These are phyloP conservation scores for Eledone cirrhosa DNA, from an alignment of 2,888 invertebrate genomes.

Conservation along the genomic window DNA sequence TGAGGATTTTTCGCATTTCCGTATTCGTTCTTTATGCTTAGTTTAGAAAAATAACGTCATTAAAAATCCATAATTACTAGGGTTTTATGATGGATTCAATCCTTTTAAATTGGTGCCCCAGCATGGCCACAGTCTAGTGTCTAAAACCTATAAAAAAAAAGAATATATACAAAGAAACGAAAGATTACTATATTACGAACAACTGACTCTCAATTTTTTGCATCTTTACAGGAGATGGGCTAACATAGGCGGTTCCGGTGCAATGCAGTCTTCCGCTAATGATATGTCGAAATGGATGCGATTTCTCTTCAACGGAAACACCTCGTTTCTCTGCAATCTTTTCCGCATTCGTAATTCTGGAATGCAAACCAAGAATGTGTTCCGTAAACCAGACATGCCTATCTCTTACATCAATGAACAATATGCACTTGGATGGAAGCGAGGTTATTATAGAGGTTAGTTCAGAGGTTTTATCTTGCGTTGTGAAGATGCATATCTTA, in stretches of 20 bases:
- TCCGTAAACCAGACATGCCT: slow-evolving; percentile 48
- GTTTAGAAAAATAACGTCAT: too few species aligned
- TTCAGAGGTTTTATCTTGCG: neutral
- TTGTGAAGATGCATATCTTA: too few species aligned
- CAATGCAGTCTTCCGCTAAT: slow-evolving; percentile 53
- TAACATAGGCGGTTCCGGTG: slow-evolving; percentile 56
- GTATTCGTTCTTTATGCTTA: too few species aligned
- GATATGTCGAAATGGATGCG: slow-evolving; percentile 63
- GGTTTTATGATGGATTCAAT: too few species aligned
- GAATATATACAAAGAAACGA: too few species aligned
- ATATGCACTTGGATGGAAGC: slow-evolving; percentile 60
- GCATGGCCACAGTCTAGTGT: too few species aligned
- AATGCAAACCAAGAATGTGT: slow-evolving; percentile 33
- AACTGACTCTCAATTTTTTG: too few species aligned
- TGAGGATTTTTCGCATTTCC: too few species aligned
- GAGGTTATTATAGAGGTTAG: slow-evolving; percentile 61
- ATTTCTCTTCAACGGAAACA: slow-evolving; percentile 47
- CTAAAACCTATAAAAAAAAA: too few species aligned
- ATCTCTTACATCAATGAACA: slow-evolving; percentile 43
- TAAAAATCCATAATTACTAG: too few species aligned
- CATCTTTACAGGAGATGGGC: slow-evolving; percentile 48
- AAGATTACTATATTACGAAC: too few species aligned
- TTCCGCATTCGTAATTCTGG: slow-evolving; percentile 43
- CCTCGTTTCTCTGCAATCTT: slow-evolving; percentile 41
- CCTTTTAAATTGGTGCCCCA: too few species aligned